Percentiles rank a stretch among this genome's conserved stretches.
Evolutionary conservation across 2,888 invertebrate genomes (phyloP).

Genomic region (Hesperia comma): DNA sequence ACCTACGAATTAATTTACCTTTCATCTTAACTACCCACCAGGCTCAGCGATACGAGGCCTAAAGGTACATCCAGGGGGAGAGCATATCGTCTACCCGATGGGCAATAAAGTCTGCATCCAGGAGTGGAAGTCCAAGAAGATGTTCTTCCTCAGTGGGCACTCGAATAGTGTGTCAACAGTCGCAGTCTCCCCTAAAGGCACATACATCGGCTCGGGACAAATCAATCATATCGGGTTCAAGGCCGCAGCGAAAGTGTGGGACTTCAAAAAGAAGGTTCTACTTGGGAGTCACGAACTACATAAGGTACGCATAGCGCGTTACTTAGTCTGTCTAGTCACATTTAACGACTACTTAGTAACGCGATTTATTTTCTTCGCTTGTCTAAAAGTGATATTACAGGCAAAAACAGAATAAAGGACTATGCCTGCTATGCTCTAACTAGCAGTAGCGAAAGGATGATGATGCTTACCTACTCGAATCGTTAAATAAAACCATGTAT

Average conservation of each 20-base stretch:
- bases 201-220: constrained; percentile 94
- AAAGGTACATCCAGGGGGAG: constrained; percentile 88
- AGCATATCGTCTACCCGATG: constrained; percentile 89
- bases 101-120: constrained; percentile 91
- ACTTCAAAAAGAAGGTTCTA: constrained; percentile 86
- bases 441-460: too few species aligned
- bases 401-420: too few species aligned
- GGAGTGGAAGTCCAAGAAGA: constrained; percentile 87
- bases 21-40: constrained; percentile 39
- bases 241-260: constrained; percentile 94
- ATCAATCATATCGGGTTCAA: constrained; percentile 96
- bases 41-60: constrained; percentile 83
- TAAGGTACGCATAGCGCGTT: constrained; percentile 80
- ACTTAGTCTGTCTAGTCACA: too few species aligned
- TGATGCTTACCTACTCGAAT: too few species aligned
- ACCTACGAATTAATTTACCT: background rate
- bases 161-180: constrained; percentile 91
- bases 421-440: too few species aligned
- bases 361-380: too few species aligned
- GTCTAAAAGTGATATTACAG: background rate
- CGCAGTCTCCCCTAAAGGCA: constrained; percentile 89
- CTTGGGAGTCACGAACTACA: constrained; percentile 91
- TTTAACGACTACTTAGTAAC: too few species aligned
- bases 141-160: constrained; percentile 91
- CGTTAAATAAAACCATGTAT: too few species aligned